Evolutionary conservation across 1,140 invertebrate species (phyloP), one percentile per base, ranked within the genome.

Genomic region (Sitobion miscanthi): DNA sequence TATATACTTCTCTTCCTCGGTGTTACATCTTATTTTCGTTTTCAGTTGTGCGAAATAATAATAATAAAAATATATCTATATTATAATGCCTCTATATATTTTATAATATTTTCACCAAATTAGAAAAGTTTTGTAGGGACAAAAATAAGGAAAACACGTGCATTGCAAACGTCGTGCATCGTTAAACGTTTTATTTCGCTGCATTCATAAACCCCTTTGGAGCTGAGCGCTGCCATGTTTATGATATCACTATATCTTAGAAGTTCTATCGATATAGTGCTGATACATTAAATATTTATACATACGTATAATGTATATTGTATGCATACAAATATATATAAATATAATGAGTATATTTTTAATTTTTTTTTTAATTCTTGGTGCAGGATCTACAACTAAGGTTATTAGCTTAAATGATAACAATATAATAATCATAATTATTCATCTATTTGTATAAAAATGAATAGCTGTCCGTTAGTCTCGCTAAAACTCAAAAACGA

Each of bases 71-170:
- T 77, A 77, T n/a, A 35, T 77, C 30, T 77, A 77, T 77, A 77
- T 77, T 23, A n/a, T 77, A 77, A 77, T 77, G n/a, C n/a, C 14
- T 77, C n/a, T 77, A 77, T 77, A 77, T 6, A 77, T 77, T n/a
- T 77, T 77, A 77, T 77, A n/a, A 77, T 77, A 90, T 90, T 69
- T 42, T 25, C 57, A 30, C 52, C 2, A 62, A 90, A 90, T 90
- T 90, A 90, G 89, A 62, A 90, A 90, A 90, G 54, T 90, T 90
- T 90, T 20, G 25, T 20, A 42, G 23, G 38, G 25, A 45, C 21
- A 30, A 69, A 90, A 90, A 90, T 54, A 90, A 25, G 11, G 11
- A 69, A 42, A 85, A 85, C 52, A 42, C 57, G 57, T 20, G 83
- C 83, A 42, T 45, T 83, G 52, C 52, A 23, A 54, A 23, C 52